phyloP scores from a whole-genome alignment of 1,140 invertebrate genomes.

The Lepidurus packardi region DNA sequence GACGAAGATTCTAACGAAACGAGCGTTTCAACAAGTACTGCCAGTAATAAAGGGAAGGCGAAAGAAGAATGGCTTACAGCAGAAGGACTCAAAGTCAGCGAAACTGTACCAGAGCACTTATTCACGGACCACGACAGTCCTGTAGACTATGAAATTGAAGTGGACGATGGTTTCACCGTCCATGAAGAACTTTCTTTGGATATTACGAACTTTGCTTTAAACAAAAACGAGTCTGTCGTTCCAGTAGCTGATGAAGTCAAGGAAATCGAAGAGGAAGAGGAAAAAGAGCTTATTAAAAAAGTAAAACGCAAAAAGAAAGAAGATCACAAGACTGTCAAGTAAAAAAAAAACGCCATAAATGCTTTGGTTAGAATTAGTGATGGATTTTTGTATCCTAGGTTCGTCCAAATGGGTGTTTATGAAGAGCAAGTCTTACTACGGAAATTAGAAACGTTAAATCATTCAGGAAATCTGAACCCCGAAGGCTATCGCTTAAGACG shows the following conservation, averaged over 20 bases:
- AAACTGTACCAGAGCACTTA: slow-evolving; percentile 44
- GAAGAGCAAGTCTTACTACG: slow-evolving; percentile 55
- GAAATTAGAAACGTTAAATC: slow-evolving; percentile 45
- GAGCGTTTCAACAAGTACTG: slow-evolving; percentile 19
- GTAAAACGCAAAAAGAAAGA: slow-evolving; percentile 14
- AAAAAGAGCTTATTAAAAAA: not conserved
- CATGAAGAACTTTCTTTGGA: slow-evolving; percentile 16
- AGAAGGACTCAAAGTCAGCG: slow-evolving; percentile 35
- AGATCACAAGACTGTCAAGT: slow-evolving; percentile 9
- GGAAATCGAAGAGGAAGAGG: not conserved
- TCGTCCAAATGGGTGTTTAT: slow-evolving; percentile 50
- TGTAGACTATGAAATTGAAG: slow-evolving; percentile 41
- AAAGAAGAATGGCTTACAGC: not conserved
- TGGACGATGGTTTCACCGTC: slow-evolving; percentile 23
- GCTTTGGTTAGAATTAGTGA: not conserved
- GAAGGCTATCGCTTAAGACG: slow-evolving; percentile 50
- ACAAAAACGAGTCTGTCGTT: not conserved
- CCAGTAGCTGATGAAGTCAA: not conserved
- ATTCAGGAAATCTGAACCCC: slow-evolving; percentile 44
- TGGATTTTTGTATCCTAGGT: slow-evolving; percentile 38
- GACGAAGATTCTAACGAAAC: slow-evolving; percentile 10
- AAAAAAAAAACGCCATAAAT: not conserved
- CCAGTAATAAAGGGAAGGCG: not conserved
- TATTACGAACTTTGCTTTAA: slow-evolving; percentile 4
- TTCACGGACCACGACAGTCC: slow-evolving; percentile 44